Base-by-base conservation (phyloP, 2,113 vertebrate genomes). In the Phodopus roborovskii region DNA sequence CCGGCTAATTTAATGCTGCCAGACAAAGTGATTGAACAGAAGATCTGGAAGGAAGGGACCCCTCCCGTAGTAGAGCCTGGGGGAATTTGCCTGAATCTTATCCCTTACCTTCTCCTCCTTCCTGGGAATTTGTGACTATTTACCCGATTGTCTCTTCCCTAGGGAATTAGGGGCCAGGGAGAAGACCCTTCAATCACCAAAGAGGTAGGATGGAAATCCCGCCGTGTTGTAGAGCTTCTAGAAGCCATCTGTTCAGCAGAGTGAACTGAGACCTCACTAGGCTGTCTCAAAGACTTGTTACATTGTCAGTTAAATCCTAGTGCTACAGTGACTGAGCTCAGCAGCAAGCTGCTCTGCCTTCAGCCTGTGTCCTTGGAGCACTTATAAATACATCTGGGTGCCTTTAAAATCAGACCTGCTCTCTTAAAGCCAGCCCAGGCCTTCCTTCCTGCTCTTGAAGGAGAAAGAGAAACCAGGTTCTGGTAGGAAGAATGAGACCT, bases 351-450 rank as follows among this genome's bases (percentile, higher is more conserved):
- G 20, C 1, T 7, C 71, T 7, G 22, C 60, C 60, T 53, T 82
- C n/a, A 60, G 36, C 92, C 20, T 8, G 4, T 88, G 58, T 93
- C 92, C 26, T 22, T 12, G 0, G 30, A 84, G 66, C n/a, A 30
- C n/a, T 94, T 90, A 53, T 75, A 73, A 92, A 81, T 85, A 56
- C 56, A 6, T 92, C 28, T 50, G 4, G 11, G 12, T 48, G 19
- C n/a, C 5, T 64, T 77, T 95, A 81, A 98, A 94, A 96, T 94
- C 89, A 83, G 73, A 92, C 71, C 95, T 82, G 70, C 81, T 87
- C 81, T 96, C 95, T 90, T 45, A n/a, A 86, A 36, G 22, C 1
- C 17, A 92, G 70, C 58, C 68, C 78, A 82, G 88, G 91, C 92
- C 70, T 45, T 45, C 45, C 50, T 88, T 93, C 88, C 92, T 86